Conservation (phyloP, 2,113 vertebrate genomes). For the Eulemur rufifrons region DNA sequence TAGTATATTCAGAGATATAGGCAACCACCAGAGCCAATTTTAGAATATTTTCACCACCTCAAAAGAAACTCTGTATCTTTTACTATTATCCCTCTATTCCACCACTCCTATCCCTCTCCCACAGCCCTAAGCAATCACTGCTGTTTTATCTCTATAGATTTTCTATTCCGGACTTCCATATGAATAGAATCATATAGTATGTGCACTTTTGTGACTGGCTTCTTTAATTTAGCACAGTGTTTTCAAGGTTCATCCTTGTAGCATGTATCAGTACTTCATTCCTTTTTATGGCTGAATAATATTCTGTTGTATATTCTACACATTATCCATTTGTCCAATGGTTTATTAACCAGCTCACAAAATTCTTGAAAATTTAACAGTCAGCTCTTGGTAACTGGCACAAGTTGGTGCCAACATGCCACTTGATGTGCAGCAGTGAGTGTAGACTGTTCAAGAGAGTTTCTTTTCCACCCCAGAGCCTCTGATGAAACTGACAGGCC, state of each 20-base stretch:
- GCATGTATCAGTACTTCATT: background rate
- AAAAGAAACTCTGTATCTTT: background rate
- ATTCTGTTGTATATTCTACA: background rate
- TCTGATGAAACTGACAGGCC: background rate
- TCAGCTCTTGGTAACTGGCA: background rate
- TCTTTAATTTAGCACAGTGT: background rate
- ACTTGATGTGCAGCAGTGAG: background rate
- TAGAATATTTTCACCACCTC: background rate
- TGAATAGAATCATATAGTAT: background rate
- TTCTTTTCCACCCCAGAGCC: background rate
- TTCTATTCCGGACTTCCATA: background rate
- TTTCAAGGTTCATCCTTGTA: background rate
- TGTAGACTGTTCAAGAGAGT: background rate
- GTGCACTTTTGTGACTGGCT: background rate
- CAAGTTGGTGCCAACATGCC: background rate
- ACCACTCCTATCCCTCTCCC: background rate
- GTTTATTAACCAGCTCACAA: slow-evolving; percentile 26
- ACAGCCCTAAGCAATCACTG: background rate
- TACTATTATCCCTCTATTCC: background rate
- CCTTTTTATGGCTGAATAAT: background rate
- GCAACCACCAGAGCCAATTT: background rate
- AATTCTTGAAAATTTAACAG: background rate
- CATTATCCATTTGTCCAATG: slow-evolving; percentile 7
- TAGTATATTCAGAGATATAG: background rate
- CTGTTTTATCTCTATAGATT: background rate